A percentile compares a stretch with the other conserved stretches of the same genome.
Conservation (phyloP, 2,113 vertebrate species). For the Gymnocephalus cernua region DNA sequence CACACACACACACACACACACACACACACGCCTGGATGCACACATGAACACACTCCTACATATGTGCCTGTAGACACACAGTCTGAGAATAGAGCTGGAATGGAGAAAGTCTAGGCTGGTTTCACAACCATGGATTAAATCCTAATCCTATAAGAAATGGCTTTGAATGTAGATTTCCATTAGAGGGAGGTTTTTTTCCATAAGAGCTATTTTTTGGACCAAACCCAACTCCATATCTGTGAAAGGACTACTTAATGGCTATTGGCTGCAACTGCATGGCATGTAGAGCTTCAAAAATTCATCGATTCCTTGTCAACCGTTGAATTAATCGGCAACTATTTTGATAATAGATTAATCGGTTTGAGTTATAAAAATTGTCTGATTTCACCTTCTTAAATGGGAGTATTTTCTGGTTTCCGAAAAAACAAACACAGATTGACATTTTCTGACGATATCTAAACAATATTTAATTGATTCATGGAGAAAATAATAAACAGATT, state of each 20-base stretch:
- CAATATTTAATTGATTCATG: too few species aligned
- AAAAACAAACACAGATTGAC: too few species aligned
- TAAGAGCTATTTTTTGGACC: slow-evolving; percentile 36
- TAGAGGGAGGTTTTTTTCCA: slow-evolving; percentile 40
- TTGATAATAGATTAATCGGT: too few species aligned
- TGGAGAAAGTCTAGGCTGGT: slow-evolving; percentile 52
- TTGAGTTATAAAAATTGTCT: too few species aligned
- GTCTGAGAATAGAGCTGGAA: slow-evolving; percentile 51
- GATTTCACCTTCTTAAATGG: too few species aligned
- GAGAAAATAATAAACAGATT: too few species aligned
- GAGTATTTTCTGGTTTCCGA: too few species aligned
- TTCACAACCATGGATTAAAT: slow-evolving; percentile 72
- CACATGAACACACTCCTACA: slow-evolving; percentile 6
- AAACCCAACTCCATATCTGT: slow-evolving; percentile 15
- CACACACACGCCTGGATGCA: not conserved
- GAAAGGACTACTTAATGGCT: slow-evolving; percentile 22
- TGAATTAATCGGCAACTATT: too few species aligned
- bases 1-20: slow-evolving; percentile 5
- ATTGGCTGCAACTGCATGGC: not conserved
- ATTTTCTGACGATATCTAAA: too few species aligned
- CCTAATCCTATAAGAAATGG: slow-evolving; percentile 73
- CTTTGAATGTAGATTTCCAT: slow-evolving; percentile 69
- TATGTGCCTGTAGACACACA: slow-evolving; percentile 22
- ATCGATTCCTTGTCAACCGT: too few species aligned
- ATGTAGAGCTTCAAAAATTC: too few species aligned